These are phyloP conservation scores for Pteria penguin DNA, from an alignment of 2,888 invertebrate genomes.

Conservation along the genomic window DNA sequence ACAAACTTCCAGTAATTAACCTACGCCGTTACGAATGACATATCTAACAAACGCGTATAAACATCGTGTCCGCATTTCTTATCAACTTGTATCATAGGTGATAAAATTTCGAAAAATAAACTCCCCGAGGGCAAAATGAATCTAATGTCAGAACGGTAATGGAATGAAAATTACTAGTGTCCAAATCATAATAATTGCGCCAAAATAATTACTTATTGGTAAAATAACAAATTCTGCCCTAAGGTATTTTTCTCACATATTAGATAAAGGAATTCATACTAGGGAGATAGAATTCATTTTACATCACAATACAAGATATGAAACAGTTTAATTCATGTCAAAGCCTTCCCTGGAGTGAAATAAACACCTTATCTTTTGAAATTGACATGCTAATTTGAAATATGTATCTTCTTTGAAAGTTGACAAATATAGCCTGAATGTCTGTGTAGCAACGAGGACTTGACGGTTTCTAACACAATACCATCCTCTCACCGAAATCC, in stretches of 20 bases:
- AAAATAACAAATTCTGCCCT: constrained; percentile 12
- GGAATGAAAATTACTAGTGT: constrained; percentile 20
- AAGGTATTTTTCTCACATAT: constrained; percentile 27
- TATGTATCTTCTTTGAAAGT: constrained; percentile 19
- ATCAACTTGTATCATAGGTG: too few relatives aligned
- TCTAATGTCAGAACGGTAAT: constrained; percentile 2
- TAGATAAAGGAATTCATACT: constrained; percentile 25
- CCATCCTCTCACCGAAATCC: neutral
- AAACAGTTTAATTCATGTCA: neutral
- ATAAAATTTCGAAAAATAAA: too few relatives aligned
- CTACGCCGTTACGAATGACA: too few relatives aligned
- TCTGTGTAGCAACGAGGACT: constrained; percentile 22
- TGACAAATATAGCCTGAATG: neutral
- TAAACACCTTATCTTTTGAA: constrained; percentile 21
- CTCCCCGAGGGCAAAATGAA: constrained; percentile 11
- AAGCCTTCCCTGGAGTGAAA: constrained; percentile 9
- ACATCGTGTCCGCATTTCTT: too few relatives aligned
- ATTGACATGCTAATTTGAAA: constrained; percentile 35
- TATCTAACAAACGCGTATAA: too few relatives aligned
- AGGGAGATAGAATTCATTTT: neutral
- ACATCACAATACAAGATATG: neutral
- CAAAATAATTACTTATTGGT: constrained; percentile 22
- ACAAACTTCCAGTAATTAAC: too few relatives aligned
- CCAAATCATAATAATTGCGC: constrained; percentile 19
- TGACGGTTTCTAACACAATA: constrained; percentile 16